Evolutionary conservation across 2,113 vertebrate genomes (phyloP), one percentile per base, ranked within the genome.

Genomic region (Prinia subflava): DNA sequence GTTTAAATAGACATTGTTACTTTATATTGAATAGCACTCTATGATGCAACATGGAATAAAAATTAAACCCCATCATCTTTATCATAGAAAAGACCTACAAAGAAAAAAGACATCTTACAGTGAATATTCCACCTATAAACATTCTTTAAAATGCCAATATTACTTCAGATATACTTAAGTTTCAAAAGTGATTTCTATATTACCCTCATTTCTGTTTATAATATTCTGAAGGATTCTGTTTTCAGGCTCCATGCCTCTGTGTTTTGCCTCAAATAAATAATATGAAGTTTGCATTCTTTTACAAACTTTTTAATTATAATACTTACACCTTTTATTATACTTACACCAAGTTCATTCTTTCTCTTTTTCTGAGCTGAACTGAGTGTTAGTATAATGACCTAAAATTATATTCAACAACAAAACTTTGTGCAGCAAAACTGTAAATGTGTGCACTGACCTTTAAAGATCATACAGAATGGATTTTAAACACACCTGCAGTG

Each of bases 401-500:
- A 57, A 90, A 91, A 83, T 53, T 81, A 52, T 13, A 68, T 67
- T 68, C n/a, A 71, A 31, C 10, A 83, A 16, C 39, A 83, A 81
- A 71, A 64, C 28, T 85, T 78, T 69, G 33, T 62, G 53, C 63
- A 87, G 42, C 31, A 91, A 82, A 95, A 85, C 55, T 50, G 16
- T 75, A 90, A 93, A 89, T 53, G 87, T 22, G 22, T 81, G 55
- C 70, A 71, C 39, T 91, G 92, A 81, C 71, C 83, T 96, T 96
- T 92, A 71, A 55, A 71, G 64, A 35, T 90, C 69, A 56, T 39
- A 46, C n/a, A 60, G 30, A 64, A 69, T 30, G 41, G 64, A 86
- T 93, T 74, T 83, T 87, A 89, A 97, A 75, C 33, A 78, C 44
- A 85, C 49, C 82, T 91, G 78, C 65, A 71, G 21, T 63, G 20